Conservation (phyloP, 2,888 invertebrate genomes). For the Synergus laeviventris region DNA sequence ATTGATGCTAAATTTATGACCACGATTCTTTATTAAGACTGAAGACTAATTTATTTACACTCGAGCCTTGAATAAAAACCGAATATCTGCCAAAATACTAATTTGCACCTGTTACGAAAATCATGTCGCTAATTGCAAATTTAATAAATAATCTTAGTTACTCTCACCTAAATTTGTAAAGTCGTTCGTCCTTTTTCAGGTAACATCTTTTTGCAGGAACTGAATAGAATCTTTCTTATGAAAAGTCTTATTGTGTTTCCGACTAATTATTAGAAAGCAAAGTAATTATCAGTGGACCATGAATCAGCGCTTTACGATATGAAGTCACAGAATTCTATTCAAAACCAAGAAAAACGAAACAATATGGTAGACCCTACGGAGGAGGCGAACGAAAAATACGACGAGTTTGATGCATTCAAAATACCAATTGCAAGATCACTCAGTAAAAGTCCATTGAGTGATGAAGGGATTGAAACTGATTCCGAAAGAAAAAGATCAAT, state of each 20-base stretch:
- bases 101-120: not conserved
- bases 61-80: constrained; percentile 4
- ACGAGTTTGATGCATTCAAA: constrained; percentile 65
- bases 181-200: not conserved
- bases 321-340: not conserved
- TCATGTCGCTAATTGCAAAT: not conserved
- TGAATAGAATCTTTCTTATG: too few species aligned
- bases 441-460: constrained; percentile 69
- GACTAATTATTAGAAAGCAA: not conserved
- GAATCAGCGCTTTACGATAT: not conserved
- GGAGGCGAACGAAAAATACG: constrained; percentile 66
- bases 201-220: not conserved
- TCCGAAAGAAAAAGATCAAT: constrained; percentile 58
- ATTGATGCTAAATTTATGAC: constrained; percentile 2
- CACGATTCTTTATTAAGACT: constrained; percentile 7
- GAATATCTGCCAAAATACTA: not conserved
- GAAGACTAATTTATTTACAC: constrained; percentile 1
- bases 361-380: constrained; percentile 43
- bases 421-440: constrained; percentile 61
- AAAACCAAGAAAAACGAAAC: constrained; percentile 16
- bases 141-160: not conserved
- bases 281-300: not conserved
- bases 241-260: not conserved
- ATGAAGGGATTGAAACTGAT: constrained; percentile 72
- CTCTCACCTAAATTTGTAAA: not conserved